Conservation (phyloP, 2,888 invertebrate genomes). For the Taenaris catops region DNA sequence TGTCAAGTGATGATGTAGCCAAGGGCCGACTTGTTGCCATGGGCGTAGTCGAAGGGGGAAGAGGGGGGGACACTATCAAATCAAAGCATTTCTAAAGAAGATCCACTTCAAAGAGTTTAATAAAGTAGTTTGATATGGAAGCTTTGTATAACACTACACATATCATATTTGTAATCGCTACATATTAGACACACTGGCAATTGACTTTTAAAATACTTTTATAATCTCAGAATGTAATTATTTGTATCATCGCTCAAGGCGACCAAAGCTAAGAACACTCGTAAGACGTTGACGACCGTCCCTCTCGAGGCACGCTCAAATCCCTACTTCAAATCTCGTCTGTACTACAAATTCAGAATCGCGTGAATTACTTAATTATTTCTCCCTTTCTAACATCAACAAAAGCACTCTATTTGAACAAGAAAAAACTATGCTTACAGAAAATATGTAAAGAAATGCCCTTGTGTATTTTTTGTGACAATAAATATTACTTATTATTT, state of each 20-base stretch:
- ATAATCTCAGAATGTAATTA: too few relatives aligned
- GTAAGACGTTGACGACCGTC: constrained; percentile 20
- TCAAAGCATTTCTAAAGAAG: too few relatives aligned
- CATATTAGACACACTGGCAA: too few relatives aligned
- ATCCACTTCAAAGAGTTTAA: too few relatives aligned
- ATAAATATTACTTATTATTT: background rate
- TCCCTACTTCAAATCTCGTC: constrained; percentile 14
- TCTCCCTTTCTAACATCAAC: constrained; percentile 7
- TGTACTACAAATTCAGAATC: constrained; percentile 10
- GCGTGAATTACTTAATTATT: constrained; percentile 8
- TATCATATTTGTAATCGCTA: too few relatives aligned
- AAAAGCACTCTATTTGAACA: constrained; percentile 1
- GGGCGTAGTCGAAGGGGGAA: too few relatives aligned
- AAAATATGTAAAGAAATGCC: constrained; percentile 4
- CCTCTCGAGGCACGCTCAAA: constrained; percentile 21
- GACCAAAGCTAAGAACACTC: constrained; percentile 15
- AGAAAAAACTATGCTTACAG: constrained; percentile 1
- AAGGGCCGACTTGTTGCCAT: too few relatives aligned
- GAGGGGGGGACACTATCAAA: too few relatives aligned
- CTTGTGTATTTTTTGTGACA: background rate
- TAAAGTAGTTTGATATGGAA: too few relatives aligned
- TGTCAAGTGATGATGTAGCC: too few relatives aligned
- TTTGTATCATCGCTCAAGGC: constrained; percentile 15
- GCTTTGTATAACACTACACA: too few relatives aligned
- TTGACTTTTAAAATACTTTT: too few relatives aligned